Percentiles rank a stretch among this genome's conserved stretches.
phyloP scores from a whole-genome alignment of 2,113 vertebrate genomes.

The Channa maculata region DNA sequence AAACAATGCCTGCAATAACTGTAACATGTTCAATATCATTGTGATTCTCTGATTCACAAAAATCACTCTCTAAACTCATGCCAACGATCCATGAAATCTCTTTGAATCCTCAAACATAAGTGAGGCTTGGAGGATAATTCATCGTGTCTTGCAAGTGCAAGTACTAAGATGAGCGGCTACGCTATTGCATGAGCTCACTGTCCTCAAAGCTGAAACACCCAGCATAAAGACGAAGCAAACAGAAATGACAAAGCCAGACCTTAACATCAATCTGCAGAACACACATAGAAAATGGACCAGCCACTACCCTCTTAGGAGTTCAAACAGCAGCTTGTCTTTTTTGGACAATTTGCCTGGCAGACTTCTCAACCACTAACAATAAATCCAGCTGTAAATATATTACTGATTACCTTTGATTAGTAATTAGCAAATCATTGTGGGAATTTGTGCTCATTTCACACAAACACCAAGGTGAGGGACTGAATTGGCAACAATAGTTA shows the following conservation, averaged over 20 bases:
- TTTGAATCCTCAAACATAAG: constrained; percentile 50
- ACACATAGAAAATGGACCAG: too few species aligned
- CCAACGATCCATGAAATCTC: constrained; percentile 60
- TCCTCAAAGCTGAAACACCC: neutral
- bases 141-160: constrained; percentile 38
- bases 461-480: neutral
- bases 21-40: constrained; percentile 17
- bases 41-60: constrained; percentile 52
- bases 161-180: constrained; percentile 28
- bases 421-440: too few species aligned
- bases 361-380: too few species aligned
- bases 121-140: constrained; percentile 55
- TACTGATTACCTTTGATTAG: too few species aligned
- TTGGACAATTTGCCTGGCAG: too few species aligned
- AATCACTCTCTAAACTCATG: constrained; percentile 48
- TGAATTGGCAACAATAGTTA: neutral
- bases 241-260: neutral
- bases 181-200: constrained; percentile 10
- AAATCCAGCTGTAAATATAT: too few species aligned
- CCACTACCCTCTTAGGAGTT: too few species aligned
- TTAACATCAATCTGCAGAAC: neutral
- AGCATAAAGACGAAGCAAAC: neutral
- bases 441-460: too few species aligned
- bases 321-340: too few species aligned
- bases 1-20: constrained; percentile 42